Evolutionary conservation across 2,888 invertebrate species (phyloP), one percentile per base, ranked within the genome.

Genomic region (Dicranocentrus wangi): DNA sequence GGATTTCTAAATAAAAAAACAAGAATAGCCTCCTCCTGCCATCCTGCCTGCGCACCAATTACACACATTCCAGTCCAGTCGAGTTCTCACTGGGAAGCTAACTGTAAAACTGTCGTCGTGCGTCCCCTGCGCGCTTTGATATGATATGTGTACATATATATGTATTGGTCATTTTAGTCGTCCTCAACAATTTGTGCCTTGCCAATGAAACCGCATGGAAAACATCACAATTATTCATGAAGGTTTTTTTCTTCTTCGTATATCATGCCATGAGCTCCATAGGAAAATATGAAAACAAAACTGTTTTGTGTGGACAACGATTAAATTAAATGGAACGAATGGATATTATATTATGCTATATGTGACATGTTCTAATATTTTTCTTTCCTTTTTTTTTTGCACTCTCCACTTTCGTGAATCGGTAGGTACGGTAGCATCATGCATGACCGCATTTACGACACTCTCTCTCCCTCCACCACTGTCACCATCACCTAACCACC

Each of bases 371-470:
- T 7, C 32, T 32, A 32, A 32, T 32, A 10, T 32, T 32, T 32
- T 32, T n/a, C 47, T 39, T 39, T 13, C 7, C 39, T 8, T 39
- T 5, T 39, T 39, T 39, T 51, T 17, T 51, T 51, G 51, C 61
- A 19, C 32, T 61, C 61, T 8, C 7, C 7, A 61, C 13, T 58
- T 25, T 58, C 15, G 15, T 51, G n/a, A 21, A 8, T 8, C 19
- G 17, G 13, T 15, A 42, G 10, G 23, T 55, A 66, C 42, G 66
- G 28, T 21, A 80, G 42, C 39, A 68, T 68, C 61, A 72, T 66
- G 71, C 27, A 71, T 71, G 65, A 78, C 79, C 79, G 79, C 79
- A 65, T 72, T 79, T 68, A 65, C 32, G 10, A 27, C 17, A 27
- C 2, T n/a, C n/a, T n/a, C n/a, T n/a, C n/a, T 55, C 42, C 8